Percentiles rank a stretch among this genome's conserved stretches.
These are phyloP conservation scores for Coracias cyanogaster DNA, from an alignment of 2,797 vertebrate species.

Conservation along the genomic window DNA sequence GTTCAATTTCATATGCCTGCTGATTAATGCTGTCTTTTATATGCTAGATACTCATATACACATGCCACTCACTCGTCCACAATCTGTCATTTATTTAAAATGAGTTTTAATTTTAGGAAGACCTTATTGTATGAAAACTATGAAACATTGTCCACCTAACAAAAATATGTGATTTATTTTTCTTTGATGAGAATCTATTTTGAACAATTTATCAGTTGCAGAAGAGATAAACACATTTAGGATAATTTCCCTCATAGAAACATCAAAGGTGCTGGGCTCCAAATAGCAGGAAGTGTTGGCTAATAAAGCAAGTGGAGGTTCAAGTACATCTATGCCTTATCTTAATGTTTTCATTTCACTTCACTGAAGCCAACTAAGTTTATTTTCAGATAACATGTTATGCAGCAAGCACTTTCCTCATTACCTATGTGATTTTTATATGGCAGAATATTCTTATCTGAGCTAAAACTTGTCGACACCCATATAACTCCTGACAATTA, in stretches of 20 bases:
- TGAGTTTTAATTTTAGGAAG: background rate
- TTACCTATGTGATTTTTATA: constrained; percentile 9
- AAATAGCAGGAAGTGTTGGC: background rate
- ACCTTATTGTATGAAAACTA: background rate
- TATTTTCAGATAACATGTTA: constrained; percentile 8
- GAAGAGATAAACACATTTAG: background rate
- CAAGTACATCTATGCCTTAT: background rate
- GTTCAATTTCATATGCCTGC: background rate
- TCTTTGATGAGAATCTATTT: background rate
- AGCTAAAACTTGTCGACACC: background rate
- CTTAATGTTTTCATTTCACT: constrained; percentile 23
- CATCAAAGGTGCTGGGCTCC: background rate
- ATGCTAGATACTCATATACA: background rate
- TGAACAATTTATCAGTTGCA: background rate
- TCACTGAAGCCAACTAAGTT: background rate
- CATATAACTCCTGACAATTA: background rate
- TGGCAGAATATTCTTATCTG: background rate
- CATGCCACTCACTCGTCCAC: rapidly evolving
- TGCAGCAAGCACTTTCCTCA: background rate
- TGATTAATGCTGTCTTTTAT: constrained; percentile 22
- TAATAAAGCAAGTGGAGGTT: constrained; percentile 9
- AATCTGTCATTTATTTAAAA: background rate
- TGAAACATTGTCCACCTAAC: background rate
- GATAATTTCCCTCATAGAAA: background rate
- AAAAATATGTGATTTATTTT: background rate